phyloP scores from a whole-genome alignment of 2,797 vertebrate species.

The Knipowitschia caucasica region DNA sequence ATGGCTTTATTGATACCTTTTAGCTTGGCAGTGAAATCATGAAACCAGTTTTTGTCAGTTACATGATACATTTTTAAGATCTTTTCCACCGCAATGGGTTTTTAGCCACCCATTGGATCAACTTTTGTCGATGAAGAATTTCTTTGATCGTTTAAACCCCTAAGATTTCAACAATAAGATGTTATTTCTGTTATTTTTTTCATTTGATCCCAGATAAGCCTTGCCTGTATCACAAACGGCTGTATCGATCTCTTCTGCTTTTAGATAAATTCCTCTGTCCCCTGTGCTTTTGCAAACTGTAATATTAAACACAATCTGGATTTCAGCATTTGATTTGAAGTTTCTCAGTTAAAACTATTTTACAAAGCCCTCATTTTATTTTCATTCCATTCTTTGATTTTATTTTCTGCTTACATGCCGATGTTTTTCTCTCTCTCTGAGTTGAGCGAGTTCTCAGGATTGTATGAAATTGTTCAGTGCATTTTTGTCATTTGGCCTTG shows the following conservation, averaged over 20 bases:
- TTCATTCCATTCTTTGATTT: slow-evolving; percentile 2
- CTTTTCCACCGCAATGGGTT: too few species aligned
- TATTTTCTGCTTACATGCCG: background rate
- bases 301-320: slow-evolving; percentile 4
- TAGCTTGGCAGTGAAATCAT: too few species aligned
- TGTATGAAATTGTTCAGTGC: slow-evolving; percentile 7
- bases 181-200: background rate
- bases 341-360: background rate
- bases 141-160: too few species aligned
- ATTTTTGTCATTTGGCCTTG: slow-evolving; percentile 1
- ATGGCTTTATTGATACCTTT: too few species aligned
- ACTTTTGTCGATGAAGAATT: too few species aligned
- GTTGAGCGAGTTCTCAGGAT: slow-evolving; percentile 3
- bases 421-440: background rate
- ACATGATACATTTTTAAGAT: too few species aligned
- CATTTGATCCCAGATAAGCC: background rate
- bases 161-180: too few species aligned
- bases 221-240: background rate
- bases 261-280: background rate
- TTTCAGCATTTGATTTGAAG: background rate
- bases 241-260: background rate
- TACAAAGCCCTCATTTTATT: slow-evolving; percentile 7
- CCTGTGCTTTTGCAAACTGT: background rate
- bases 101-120: too few species aligned
- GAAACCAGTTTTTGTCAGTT: too few species aligned